Evolutionary conservation across 2,888 invertebrate genomes (phyloP), one percentile per base, ranked within the genome.

Genomic region (Cheilosia impressa): DNA sequence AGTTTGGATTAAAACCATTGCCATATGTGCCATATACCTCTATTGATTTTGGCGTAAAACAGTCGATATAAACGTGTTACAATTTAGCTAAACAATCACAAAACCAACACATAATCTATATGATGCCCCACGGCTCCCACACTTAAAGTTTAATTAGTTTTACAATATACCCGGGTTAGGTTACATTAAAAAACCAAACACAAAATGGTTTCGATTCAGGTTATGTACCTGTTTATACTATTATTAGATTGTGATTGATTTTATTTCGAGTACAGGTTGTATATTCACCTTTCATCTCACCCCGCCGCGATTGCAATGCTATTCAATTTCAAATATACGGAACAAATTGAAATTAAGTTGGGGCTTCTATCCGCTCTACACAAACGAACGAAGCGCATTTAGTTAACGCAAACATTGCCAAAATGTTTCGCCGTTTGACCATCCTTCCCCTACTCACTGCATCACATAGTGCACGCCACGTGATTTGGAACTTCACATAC

Each of bases 191-290:
- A 38, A 38, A 13, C 38, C 38, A 38, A 38, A 38, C 13, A 38
- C 38, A 9, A 38, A 13, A 13, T 3, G 13, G 38, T 38, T 34
- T 9, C 34, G 3, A 34, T 10, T 0, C 27, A 27, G 6, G 27
- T 34, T 38, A 13, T 13, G 4, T 38, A 38, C 13, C 13, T 38
- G 13, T 13, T 13, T 38, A 38, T 10, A 13, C 13, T 13, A 4
- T 57, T 53, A 83, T 73, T 73, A 78, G 69, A 73, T 73, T 73
- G n/a, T 38, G 62, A 83, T 69, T 69, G 78, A 83, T 63, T 83
- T 50, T 57, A 55, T 73, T 57, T 47, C 38, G 41, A 60, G 65
- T 66, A 41, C 31, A 13, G 31, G 4, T 17, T 62, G 43, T 41
- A 19, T 27, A 55, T 63, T 63, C 34, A 63, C 31, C 58, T 31